Evolutionary conservation across 92 coral and sea anemone genomes (phyloP), one percentile per base, ranked within the genome.

Genomic region (Pocillopora grandis): DNA sequence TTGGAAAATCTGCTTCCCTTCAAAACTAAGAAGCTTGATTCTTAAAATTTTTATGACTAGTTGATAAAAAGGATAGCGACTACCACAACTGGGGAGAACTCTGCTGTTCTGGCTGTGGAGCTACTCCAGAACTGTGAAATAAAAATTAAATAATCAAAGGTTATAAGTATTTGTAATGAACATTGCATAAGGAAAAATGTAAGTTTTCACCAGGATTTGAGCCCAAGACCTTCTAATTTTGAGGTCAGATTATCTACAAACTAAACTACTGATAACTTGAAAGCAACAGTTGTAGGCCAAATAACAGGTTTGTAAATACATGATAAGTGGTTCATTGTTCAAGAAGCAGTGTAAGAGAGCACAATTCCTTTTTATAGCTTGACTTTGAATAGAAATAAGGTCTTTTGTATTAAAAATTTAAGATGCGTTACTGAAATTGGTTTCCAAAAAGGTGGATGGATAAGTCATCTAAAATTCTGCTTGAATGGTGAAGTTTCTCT

Each of bases 51-150:
- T 15, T 55, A 36, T 37, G 60, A 36, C 58, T 71, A 0, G 74
- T 36, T 70, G 21, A 55, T 71, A 71, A 81, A 83, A 83, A 61
- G 17, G 11, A 48, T 14, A 52, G 35, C 42, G 35, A 31, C 80
- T 94, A 96, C 98, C 98, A 96, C 86, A 96, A 76, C 31, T 94
- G 96, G 18, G 98, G 98, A 14, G 98, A 96, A 66, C 90, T 83
- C 10, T 90, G 88, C 80, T 92, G 90, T 76, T 94, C 98, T 16
- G 98, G 98, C 58, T 96, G 98, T 3, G 98, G 97, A 13, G 98
- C 98, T 33, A 96, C 98, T 23, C 98, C 97, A 81, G 98, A 96
- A 76, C 98, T 96, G 58, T 2, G 12, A 76, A 69, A 72, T 12
- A 55, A 58, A 62, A 67, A 12, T 21, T 60, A 27, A 59, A 16